Conservation (phyloP, 2,888 invertebrate species). For the Girardia tigrina region DNA sequence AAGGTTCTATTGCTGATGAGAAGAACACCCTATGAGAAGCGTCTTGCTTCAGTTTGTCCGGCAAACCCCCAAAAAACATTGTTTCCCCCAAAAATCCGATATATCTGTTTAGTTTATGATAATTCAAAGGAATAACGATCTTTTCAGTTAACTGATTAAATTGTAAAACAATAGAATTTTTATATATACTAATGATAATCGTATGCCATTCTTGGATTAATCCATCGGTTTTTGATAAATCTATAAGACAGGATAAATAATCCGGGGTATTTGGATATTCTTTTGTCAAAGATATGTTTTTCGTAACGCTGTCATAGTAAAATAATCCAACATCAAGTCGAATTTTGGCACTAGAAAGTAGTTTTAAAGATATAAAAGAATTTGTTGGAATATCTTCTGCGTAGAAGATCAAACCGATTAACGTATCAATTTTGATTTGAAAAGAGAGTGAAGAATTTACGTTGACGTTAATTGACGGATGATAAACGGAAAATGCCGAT, state of each 20-base stretch:
- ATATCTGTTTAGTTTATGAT: neutral
- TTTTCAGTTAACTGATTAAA: neutral
- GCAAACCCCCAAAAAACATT: conserved; percentile 1
- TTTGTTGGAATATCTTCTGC: conserved; percentile 11
- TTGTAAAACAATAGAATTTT: neutral
- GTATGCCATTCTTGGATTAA: conserved; percentile 13
- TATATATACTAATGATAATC: neutral
- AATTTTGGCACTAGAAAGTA: conserved; percentile 4
- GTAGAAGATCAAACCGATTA: neutral
- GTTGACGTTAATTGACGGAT: neutral
- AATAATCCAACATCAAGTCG: conserved; percentile 10
- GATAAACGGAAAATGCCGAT: neutral
- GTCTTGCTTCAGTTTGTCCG: neutral
- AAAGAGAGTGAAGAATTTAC: neutral
- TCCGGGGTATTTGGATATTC: neutral
- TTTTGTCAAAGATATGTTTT: neutral
- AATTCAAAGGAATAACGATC: neutral
- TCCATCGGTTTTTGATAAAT: conserved; percentile 20
- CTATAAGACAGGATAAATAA: conserved; percentile 3
- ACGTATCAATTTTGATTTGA: conserved; percentile 7
- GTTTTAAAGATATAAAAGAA: neutral
- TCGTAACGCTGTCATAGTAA: neutral
- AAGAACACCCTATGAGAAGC: conserved; percentile 5
- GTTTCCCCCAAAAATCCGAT: neutral
- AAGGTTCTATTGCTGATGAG: neutral